Percentiles rank a stretch among this genome's conserved stretches.
These are phyloP conservation scores for Xiphias gladius DNA, from an alignment of 2,113 vertebrate genomes.

Conservation along the genomic window DNA sequence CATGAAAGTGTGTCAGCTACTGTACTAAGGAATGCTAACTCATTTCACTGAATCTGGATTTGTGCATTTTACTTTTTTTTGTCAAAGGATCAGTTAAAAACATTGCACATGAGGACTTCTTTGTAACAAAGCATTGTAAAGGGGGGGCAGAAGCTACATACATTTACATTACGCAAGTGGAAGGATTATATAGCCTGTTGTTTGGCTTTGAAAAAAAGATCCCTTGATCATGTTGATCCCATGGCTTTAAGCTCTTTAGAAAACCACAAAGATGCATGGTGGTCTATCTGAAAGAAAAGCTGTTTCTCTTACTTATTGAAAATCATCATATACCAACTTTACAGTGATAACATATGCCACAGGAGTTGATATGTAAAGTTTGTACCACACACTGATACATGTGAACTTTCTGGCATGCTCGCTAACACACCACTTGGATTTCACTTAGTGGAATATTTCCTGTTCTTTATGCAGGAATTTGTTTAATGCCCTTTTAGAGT, in stretches of 20 bases:
- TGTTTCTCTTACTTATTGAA: not conserved
- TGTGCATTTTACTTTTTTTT: slow-evolving; percentile 23
- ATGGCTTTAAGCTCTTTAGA: slow-evolving; percentile 34
- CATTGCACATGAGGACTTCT: not conserved
- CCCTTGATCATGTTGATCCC: slow-evolving; percentile 32
- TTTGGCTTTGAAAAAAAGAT: slow-evolving; percentile 12
- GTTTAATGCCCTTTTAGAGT: slow-evolving; percentile 7
- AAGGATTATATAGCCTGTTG: slow-evolving; percentile 36
- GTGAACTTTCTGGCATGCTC: not conserved
- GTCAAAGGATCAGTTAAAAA: slow-evolving; percentile 29
- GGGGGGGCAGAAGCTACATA: not conserved
- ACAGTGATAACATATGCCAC: not conserved
- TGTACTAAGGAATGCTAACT: slow-evolving; percentile 20
- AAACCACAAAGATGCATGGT: slow-evolving; percentile 31
- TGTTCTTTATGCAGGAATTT: slow-evolving; percentile 8
- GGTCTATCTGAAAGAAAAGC: slow-evolving; percentile 35
- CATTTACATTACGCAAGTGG: slow-evolving; percentile 32
- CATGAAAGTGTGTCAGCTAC: slow-evolving; percentile 9
- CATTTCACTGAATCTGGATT: slow-evolving; percentile 38
- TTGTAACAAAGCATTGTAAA: slow-evolving; percentile 7
- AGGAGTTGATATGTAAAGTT: not conserved
- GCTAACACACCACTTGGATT: slow-evolving; percentile 15
- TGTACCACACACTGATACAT: not conserved
- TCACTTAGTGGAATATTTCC: slow-evolving; percentile 10
- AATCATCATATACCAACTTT: not conserved